These are phyloP conservation scores for Notodromas monacha DNA, from an alignment of 2,888 invertebrate species.

Conservation along the genomic window DNA sequence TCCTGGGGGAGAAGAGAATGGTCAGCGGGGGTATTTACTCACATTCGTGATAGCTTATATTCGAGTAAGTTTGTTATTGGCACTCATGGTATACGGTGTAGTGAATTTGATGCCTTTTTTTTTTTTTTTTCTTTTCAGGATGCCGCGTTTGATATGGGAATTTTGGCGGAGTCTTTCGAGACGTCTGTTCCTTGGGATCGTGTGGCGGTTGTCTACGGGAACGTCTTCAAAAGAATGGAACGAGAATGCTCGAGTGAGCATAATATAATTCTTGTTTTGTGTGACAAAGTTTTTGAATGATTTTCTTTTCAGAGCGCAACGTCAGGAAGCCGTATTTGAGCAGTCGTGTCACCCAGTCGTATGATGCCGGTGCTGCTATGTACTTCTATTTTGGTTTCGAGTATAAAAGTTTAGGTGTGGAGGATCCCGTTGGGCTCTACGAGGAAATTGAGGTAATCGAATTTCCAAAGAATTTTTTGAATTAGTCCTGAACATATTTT, in stretches of 20 bases:
- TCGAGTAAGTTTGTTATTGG: no score
- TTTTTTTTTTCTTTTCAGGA: no score
- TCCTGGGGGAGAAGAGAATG: slow-evolving; percentile 68
- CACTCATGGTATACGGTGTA: no score
- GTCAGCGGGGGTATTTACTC: slow-evolving; percentile 71
- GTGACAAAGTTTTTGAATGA: neutral
- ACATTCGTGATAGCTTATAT: slow-evolving; percentile 96
- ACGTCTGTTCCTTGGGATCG: slow-evolving; percentile 94
- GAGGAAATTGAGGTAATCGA: slow-evolving; percentile 54
- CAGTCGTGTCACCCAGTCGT: slow-evolving; percentile 71
- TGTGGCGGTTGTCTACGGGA: slow-evolving; percentile 41
- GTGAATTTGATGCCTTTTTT: no score
- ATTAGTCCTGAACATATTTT: no score
- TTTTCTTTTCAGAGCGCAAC: neutral
- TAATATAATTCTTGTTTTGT: no score
- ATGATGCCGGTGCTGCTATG: slow-evolving; percentile 84
- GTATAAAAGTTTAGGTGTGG: slow-evolving; percentile 18
- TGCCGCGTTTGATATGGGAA: slow-evolving; percentile 47
- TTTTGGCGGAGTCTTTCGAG: slow-evolving; percentile 88
- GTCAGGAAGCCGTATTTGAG: slow-evolving; percentile 17
- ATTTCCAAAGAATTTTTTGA: no score
- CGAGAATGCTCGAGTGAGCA: slow-evolving; percentile 20
- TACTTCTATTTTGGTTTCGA: slow-evolving; percentile 78
- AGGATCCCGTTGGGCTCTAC: slow-evolving; percentile 40
- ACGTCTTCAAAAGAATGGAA: slow-evolving; percentile 49